phyloP scores from a whole-genome alignment of 2,888 invertebrate genomes.

The Pollenia labialis region DNA sequence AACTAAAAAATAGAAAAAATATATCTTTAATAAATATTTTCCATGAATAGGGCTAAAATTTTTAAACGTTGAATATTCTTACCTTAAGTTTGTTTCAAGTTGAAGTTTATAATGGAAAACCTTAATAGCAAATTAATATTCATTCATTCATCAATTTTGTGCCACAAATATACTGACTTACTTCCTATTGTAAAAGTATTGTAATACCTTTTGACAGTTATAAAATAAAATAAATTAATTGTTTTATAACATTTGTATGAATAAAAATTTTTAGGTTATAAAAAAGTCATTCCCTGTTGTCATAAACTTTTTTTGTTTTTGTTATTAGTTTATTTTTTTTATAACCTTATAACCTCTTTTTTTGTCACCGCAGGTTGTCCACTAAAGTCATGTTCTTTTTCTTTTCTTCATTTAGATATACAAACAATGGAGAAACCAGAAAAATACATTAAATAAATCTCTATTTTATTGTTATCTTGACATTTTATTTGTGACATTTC shows the following conservation, averaged over 20 bases:
- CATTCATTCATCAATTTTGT: neutral
- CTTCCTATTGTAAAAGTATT: neutral
- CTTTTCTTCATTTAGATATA: neutral
- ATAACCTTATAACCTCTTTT: conserved; percentile 4
- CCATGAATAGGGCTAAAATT: neutral
- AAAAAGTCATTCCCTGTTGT: neutral
- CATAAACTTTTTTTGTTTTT: neutral
- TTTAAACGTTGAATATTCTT: neutral
- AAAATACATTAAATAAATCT: neutral
- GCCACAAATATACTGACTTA: neutral
- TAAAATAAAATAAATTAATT: conserved; percentile 54
- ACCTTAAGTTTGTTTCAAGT: neutral
- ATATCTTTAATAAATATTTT: neutral
- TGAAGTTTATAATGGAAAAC: conserved; percentile 7
- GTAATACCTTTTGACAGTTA: conserved; percentile 35
- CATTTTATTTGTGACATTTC: neutral
- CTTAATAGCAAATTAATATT: conserved; percentile 11
- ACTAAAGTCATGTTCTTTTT: neutral
- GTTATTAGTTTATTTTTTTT: conserved; percentile 1
- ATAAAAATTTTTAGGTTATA: neutral
- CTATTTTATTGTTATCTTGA: conserved; percentile 10
- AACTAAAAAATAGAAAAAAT: too few species aligned
- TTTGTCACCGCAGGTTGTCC: conserved; percentile 43
- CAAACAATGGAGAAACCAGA: neutral
- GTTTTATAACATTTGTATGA: neutral